Evolutionary conservation across 2,888 invertebrate genomes (phyloP), one percentile per base, ranked within the genome.

Genomic region (Drosophila anomelani): DNA sequence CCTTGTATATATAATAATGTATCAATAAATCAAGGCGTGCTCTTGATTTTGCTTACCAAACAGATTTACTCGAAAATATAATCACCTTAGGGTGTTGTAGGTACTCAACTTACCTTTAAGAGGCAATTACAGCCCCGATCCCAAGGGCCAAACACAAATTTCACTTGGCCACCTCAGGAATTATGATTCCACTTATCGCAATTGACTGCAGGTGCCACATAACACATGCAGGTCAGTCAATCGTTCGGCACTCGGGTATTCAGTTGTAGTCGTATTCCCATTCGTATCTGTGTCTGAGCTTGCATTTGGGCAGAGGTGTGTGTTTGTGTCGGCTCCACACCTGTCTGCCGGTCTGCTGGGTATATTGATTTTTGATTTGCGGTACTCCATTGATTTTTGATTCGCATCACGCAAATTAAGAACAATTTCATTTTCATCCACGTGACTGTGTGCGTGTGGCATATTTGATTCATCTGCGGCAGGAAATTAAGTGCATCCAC

Each of bases 351-450:
- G 53, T 29, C 17, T 74, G 38, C 55, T 34, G 60, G 32, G 10
- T 6, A 49, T 59, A 56, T 53, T 47, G 63, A 56, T 74, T 57
- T 54, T 49, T 71, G 77, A 72, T 77, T 74, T 79, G 66, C 53
- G 55, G 61, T 49, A 34, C 32, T 64, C 54, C 78, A 85, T 81
- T 80, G 84, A 73, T 75, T 80, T 85, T 78, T 75, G 62, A 89
- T 87, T 76, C 89, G 69, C 81, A 78, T 78, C 88, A 87, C 83
- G 86, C 76, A 88, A 81, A 88, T 87, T 83, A 88, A 83, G 80
- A 83, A 80, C 81, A 85, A 81, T 87, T 89, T 83, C 72, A 78
- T 79, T 89, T 81, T 77, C 78, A 78, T 81, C 49, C 55, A 59
- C 53, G 67, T 43, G 46, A 46, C 32, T 34, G 23, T 55, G 66